A percentile compares a stretch with the other conserved stretches of the same genome.
These are phyloP conservation scores for Drosophila infuscata DNA, from an alignment of 2,888 invertebrate genomes.

Conservation along the genomic window DNA sequence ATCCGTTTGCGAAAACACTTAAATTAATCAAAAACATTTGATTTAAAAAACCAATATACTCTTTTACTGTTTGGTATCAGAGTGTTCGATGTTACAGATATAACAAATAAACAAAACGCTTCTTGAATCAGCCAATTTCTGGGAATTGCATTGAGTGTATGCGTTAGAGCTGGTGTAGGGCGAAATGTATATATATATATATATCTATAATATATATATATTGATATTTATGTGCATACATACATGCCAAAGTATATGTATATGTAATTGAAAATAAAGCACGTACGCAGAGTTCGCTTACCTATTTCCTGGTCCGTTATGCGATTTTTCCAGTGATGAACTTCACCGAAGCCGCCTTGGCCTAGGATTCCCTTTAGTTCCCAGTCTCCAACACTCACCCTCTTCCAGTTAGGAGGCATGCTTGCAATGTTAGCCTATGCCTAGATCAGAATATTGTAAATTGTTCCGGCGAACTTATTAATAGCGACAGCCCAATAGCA, in stretches of 20 bases:
- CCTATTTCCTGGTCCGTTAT: constrained; percentile 87
- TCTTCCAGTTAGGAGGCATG: constrained; percentile 16
- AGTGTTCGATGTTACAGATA: constrained; percentile 2
- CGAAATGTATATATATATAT: neutral
- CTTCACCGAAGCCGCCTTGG: constrained; percentile 90
- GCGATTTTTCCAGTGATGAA: constrained; percentile 89
- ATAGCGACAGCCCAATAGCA: constrained; percentile 29
- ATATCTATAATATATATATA: neutral
- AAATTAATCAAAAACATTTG: neutral
- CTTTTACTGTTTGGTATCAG: neutral
- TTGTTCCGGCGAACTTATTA: constrained; percentile 22
- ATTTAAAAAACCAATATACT: neutral
- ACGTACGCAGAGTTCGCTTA: constrained; percentile 70
- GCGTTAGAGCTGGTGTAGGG: neutral
- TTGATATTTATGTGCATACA: too few species aligned
- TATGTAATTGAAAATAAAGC: constrained; percentile 6
- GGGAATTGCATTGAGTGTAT: constrained; percentile 19
- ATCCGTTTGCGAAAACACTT: neutral
- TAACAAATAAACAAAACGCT: constrained; percentile 23
- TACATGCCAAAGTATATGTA: constrained; percentile 11
- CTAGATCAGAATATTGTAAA: neutral
- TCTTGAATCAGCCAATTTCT: constrained; percentile 48
- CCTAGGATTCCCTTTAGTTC: constrained; percentile 88
- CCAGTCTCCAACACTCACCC: constrained; percentile 65
- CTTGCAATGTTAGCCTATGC: neutral